phyloP scores from a whole-genome alignment of 2,888 invertebrate genomes.

The Lottia scabra region DNA sequence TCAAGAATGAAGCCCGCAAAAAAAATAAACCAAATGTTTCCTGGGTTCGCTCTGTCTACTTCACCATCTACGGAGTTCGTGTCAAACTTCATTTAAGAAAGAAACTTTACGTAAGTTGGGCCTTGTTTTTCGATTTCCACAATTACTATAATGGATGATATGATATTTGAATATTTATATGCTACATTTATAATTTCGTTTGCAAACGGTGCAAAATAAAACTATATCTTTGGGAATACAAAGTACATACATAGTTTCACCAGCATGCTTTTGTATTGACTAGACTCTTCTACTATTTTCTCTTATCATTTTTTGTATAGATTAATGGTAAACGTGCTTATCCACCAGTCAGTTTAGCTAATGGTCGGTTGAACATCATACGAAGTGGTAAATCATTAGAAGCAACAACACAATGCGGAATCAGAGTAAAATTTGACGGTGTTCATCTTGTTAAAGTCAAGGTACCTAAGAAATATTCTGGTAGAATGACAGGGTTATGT shows the following conservation, averaged over 20 bases:
- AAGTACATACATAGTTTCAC: too few species aligned
- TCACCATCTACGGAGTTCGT: constrained; percentile 32
- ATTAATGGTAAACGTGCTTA: constrained; percentile 23
- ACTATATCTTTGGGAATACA: too few species aligned
- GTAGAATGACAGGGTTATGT: constrained; percentile 39
- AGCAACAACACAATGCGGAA: constrained; percentile 33
- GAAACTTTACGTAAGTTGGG: constrained; percentile 32
- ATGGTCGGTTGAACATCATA: constrained; percentile 23
- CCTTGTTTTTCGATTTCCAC: too few species aligned
- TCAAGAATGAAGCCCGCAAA: constrained; percentile 40
- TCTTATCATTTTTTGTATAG: constrained; percentile 23
- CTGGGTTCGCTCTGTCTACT: constrained; percentile 33
- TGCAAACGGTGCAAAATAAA: too few species aligned
- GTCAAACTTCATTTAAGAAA: constrained; percentile 26
- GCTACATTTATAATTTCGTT: too few species aligned
- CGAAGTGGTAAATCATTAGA: constrained; percentile 24
- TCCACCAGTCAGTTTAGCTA: constrained; percentile 23
- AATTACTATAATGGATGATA: too few species aligned
- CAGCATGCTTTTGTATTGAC: too few species aligned
- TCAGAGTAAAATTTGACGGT: constrained; percentile 40
- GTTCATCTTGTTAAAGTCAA: constrained; percentile 28
- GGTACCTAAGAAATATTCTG: constrained; percentile 28
- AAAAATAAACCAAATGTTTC: constrained; percentile 34
- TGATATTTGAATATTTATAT: too few species aligned
- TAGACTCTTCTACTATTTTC: too few species aligned